Percentiles rank a stretch among this genome's conserved stretches.
Evolutionary conservation across 2,113 vertebrate genomes (phyloP).

Genomic region (Athene cunicularia): DNA sequence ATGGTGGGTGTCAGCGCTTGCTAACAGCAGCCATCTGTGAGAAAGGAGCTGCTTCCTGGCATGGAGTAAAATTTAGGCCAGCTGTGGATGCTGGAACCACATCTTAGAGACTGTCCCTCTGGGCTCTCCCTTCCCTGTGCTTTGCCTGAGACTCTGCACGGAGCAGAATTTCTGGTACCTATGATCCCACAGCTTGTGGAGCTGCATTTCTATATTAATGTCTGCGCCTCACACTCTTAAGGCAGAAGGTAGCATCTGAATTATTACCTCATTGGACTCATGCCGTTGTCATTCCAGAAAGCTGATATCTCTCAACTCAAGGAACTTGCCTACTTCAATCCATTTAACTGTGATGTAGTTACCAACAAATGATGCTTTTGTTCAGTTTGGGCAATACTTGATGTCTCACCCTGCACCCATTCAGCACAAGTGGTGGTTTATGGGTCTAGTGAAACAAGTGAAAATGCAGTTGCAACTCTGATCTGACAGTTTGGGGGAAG

Average conservation of each 20-base stretch:
- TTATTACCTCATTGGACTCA: fast-evolving
- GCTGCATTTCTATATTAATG: background rate
- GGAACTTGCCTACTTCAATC: fast-evolving
- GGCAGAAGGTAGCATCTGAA: background rate
- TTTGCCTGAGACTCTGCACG: background rate
- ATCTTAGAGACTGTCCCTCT: background rate
- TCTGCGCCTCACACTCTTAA: background rate
- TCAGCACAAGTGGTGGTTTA: background rate
- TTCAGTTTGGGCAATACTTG: background rate
- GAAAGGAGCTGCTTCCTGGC: constrained; percentile 23
- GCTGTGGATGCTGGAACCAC: constrained; percentile 19
- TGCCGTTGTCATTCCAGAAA: background rate
- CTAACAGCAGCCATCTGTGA: constrained; percentile 29
- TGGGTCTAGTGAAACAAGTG: background rate
- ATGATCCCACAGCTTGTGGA: background rate
- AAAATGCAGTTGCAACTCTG: background rate
- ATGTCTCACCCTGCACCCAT: fast-evolving
- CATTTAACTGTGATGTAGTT: background rate
- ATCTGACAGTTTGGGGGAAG: background rate
- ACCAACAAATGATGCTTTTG: background rate
- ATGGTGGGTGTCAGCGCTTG: background rate
- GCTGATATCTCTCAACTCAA: background rate
- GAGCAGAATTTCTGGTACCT: background rate
- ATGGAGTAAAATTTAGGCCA: constrained; percentile 6
- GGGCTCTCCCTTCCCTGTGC: background rate